Evolutionary conservation across 2,797 vertebrate genomes (phyloP).

Genomic region (Calcarius lapponicus): DNA sequence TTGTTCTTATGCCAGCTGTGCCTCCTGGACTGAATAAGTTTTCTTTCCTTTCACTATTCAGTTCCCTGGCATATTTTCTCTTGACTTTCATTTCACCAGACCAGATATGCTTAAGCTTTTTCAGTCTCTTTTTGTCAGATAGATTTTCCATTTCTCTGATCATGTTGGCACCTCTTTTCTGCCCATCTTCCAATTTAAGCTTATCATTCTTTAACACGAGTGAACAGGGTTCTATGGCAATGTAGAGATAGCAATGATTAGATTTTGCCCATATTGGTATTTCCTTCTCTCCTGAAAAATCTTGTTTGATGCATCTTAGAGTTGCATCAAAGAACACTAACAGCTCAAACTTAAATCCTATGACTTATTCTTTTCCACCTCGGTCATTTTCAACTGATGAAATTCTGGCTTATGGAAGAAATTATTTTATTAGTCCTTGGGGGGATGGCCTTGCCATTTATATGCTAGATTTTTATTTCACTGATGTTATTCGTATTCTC

Average conservation of each 20-base stretch:
- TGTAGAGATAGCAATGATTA: constrained; percentile 5
- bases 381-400: not conserved
- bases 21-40: not conserved
- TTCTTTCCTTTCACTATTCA: not conserved
- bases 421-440: constrained; percentile 19
- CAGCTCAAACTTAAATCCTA: not conserved
- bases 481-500: not conserved
- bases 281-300: not conserved
- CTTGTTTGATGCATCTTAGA: not conserved
- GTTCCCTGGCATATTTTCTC: constrained; percentile 8
- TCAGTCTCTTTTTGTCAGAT: constrained; percentile 27
- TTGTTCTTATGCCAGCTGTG: not conserved
- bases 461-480: not conserved
- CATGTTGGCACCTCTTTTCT: constrained; percentile 25
- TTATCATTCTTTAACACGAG: constrained; percentile 40
- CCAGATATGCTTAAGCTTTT: constrained; percentile 11
- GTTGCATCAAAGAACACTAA: not conserved
- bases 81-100: not conserved
- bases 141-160: constrained; percentile 48
- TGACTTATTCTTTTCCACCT: constrained; percentile 3
- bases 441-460: not conserved
- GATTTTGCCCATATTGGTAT: not conserved
- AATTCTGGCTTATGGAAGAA: not conserved
- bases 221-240: not conserved
- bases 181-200: constrained; percentile 17